Base-by-base conservation (phyloP, 2,888 invertebrate species). In the Margaritifera margaritifera region DNA sequence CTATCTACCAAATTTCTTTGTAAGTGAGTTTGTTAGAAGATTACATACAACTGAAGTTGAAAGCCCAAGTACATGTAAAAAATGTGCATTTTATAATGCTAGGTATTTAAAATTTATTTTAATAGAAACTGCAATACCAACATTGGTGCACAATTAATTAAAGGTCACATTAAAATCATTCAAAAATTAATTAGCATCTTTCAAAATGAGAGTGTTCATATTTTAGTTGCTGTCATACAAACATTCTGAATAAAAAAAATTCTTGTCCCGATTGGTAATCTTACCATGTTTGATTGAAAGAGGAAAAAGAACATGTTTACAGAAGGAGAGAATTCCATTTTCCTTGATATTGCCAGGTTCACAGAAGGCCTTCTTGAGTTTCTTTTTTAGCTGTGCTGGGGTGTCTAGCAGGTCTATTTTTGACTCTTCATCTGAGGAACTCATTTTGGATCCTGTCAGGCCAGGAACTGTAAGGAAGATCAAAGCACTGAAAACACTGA, bases 401-500 rank as follows among this genome's bases (percentile, higher is more conserved):
- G 94, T 93, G 87, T 99, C 99, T 25, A 99, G 91, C 42, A 99
- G 91, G 91, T 99, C 99, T 84, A 99, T 99, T 92, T 99, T 99
- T 58, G 98, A 98, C 80, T 99, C 98, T 86, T 96, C 97, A 90
- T 99, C 98, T 0, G 99, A 99, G 4, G 99, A 95, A 68, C 98
- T 98, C 99, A 99, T 99, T 78, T 90, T 90, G 58, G 77, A 81
- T 18, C 90, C 90, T 50, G 88, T 88, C 56, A 90, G 78, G 20
- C 90, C 90, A 54, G 90, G 90, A 6, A 90, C 89, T 89, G 72
- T n/a, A 76, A 62, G 55, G 18, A 50, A 19, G 54, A 50, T n/a
- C 31, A n/a, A 24, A 62, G 31, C 18, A 15, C 25, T 42, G 11
- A 11, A 42, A 42, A 42, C 11, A 11, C 42, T 42, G 11, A 11